Evolutionary conservation across 2,113 vertebrate genomes (phyloP), one percentile per base, ranked within the genome.

Genomic region (Larimichthys crocea): DNA sequence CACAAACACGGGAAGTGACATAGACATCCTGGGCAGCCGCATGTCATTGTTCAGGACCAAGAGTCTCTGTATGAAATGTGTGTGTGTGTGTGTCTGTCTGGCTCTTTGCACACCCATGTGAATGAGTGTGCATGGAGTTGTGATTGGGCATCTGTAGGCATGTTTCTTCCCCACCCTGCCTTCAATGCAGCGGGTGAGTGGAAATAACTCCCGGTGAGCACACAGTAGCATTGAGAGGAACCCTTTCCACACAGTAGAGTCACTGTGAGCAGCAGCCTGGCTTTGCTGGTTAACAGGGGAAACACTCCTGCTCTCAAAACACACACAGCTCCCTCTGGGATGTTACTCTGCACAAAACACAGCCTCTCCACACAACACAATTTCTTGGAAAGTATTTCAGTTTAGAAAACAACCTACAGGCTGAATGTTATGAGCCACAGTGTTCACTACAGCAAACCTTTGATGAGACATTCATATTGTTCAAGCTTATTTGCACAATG

Each of bases 1-100:
- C 85, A 92, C 90, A 93, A 92, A 94, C 86, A 92, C 86, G 31
- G 93, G 90, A 95, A 91, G 88, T 92, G 91, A 93, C 83, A 84
- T 85, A 60, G 80, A 88, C 90, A 86, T 91, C 92, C 91, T 92
- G 91, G 87, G 80, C 71, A 84, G 88, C 89, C 84, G 78, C 86
- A 84, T 86, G 66, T 84, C 92, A 92, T 93, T 93, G 90, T 93
- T 91, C 65, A 75, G 83, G 60, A 89, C 79, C 72, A 78, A 75
- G 79, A 66, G 52, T 44, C 68, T 82, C 57, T 85, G 48, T 77
- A 40, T 67, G 71, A 44, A 40, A 40, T 46, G 26, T 24, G 73
- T 31, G 31, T 56, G 68, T 77, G 57, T 74, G 31, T 56, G 68
- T 77, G 57, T 74, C 29, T 77, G 69, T 61, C 53, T 80, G 35